These are phyloP conservation scores for Vimba vimba DNA, from an alignment of 2,113 vertebrate species.

Conservation along the genomic window DNA sequence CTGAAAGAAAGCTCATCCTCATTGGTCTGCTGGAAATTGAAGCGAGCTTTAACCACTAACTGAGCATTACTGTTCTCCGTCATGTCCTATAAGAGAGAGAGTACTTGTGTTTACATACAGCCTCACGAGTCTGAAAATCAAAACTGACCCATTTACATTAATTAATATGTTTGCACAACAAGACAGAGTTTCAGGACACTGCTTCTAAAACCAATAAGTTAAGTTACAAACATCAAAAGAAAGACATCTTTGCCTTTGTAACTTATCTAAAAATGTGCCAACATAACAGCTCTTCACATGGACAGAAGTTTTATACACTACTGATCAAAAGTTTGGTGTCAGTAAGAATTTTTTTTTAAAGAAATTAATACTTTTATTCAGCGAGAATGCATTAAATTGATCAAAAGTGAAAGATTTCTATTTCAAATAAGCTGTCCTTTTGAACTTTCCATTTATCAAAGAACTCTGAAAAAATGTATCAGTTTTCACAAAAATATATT, in stretches of 20 bases:
- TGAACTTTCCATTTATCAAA: neutral
- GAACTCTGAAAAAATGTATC: neutral
- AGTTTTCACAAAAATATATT: neutral
- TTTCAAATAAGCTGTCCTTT: neutral
- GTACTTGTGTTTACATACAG: conserved; percentile 8
- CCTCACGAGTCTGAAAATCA: neutral
- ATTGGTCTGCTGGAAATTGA: conserved; percentile 97
- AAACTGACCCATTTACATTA: neutral
- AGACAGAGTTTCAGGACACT: neutral
- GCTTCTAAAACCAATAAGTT: neutral
- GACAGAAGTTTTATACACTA: neutral
- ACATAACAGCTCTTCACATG: neutral
- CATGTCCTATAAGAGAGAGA: conserved; percentile 87
- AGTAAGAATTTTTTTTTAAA: neutral
- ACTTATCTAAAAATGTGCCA: neutral
- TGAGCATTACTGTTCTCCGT: conserved; percentile 91
- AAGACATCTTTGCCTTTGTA: neutral
- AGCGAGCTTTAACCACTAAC: conserved; percentile 92
- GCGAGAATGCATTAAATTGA: neutral
- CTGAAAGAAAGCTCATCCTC: conserved; percentile 96
- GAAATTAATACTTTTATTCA: neutral
- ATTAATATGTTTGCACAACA: neutral
- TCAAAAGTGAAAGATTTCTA: neutral
- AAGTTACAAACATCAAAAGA: neutral
- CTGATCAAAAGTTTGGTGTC: neutral